These are phyloP conservation scores for Montipora capricornis DNA, from an alignment of 64 coral and sea anemone species.

Conservation along the genomic window DNA sequence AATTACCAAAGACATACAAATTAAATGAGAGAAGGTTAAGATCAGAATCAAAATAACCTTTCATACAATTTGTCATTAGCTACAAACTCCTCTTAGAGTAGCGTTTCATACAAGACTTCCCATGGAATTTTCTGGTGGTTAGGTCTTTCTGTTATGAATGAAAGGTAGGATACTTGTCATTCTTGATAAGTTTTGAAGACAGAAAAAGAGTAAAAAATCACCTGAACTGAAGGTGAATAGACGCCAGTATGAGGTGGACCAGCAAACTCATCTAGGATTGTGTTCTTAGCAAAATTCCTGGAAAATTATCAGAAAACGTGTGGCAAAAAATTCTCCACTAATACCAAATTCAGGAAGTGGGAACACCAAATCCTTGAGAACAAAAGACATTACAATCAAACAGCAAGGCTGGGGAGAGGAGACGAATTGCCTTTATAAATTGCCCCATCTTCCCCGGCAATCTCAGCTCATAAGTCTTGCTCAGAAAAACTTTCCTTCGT, in stretches of 20 bases:
- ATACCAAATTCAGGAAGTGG: no score
- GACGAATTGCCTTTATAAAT: no score
- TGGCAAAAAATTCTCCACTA: no score
- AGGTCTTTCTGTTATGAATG: neutral
- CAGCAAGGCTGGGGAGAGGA: no score
- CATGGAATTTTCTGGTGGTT: neutral
- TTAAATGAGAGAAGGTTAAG: neutral
- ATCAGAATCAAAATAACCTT: neutral
- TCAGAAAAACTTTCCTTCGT: no score
- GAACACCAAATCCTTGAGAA: no score
- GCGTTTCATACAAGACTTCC: neutral
- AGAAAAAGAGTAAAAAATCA: neutral
- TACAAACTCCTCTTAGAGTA: neutral
- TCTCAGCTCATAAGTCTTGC: no score
- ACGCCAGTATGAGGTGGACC: conserved; percentile 81
- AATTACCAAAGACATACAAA: neutral
- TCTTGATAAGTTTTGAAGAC: neutral
- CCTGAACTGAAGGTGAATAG: conserved; percentile 85
- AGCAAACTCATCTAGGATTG: conserved; percentile 80
- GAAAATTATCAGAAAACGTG: neutral
- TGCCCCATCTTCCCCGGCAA: no score
- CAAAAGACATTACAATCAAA: no score
- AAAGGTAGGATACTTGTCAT: neutral
- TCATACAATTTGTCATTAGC: neutral
- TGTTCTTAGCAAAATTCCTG: conserved; percentile 73